Percentiles rank a stretch among this genome's conserved stretches.
Conservation (phyloP, 2,888 invertebrate genomes). For the Mamestra brassicae region DNA sequence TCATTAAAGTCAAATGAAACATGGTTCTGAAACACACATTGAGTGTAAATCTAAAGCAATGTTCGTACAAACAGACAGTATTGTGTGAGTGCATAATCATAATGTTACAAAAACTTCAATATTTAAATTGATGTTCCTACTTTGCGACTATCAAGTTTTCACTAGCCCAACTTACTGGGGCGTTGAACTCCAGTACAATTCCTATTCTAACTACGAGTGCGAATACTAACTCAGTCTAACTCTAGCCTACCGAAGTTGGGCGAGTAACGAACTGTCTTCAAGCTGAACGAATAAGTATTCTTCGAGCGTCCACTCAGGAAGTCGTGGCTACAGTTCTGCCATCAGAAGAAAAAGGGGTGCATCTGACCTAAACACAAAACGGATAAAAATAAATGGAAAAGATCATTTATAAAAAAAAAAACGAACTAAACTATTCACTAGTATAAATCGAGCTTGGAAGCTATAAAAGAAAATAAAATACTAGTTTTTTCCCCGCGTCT, state of each 20-base stretch:
- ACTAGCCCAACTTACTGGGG: background rate
- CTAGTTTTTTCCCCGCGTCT: too few species aligned
- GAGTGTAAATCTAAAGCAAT: background rate
- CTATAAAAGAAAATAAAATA: too few species aligned
- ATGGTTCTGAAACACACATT: background rate
- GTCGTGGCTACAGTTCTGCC: conserved; percentile 7
- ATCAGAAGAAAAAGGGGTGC: background rate
- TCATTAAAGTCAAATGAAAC: background rate
- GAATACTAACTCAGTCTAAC: conserved; percentile 39
- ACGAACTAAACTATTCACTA: background rate
- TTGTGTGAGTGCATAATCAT: too few species aligned
- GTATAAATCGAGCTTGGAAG: background rate
- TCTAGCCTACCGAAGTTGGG: conserved; percentile 45
- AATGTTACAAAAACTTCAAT: too few species aligned
- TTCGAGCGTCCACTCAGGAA: conserved; percentile 46
- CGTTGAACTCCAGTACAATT: conserved; percentile 23
- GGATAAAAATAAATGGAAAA: background rate
- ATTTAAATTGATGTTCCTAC: background rate
- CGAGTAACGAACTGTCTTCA: conserved; percentile 61
- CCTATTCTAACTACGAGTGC: conserved; percentile 14
- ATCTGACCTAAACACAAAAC: background rate
- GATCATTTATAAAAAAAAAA: background rate
- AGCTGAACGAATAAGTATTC: conserved; percentile 60
- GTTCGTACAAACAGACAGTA: too few species aligned
- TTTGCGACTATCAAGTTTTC: conserved; percentile 17